Conservation (phyloP, 2,113 vertebrate genomes). For the Psophia crepitans region DNA sequence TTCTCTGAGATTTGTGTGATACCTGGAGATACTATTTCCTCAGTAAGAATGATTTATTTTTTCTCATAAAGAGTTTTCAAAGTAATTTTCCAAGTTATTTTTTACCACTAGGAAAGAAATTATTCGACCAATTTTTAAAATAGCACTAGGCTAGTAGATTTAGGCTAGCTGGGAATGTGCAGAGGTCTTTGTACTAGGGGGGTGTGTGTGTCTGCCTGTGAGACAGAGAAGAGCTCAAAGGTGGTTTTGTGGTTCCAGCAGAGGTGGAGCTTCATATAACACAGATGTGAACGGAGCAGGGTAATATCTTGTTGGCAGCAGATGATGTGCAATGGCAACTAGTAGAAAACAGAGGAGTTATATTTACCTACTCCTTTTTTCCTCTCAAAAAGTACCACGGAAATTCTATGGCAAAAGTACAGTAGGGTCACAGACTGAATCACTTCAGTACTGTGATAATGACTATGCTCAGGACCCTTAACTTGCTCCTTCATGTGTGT, state of each 20-base stretch:
- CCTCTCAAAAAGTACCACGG: background rate
- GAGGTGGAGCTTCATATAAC: background rate
- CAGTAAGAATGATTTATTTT: background rate
- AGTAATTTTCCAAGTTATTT: background rate
- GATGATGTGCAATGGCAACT: background rate
- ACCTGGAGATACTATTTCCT: background rate
- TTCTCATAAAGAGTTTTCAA: background rate
- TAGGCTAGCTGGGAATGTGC: background rate
- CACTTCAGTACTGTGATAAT: background rate
- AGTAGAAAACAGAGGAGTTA: background rate
- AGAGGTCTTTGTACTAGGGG: background rate
- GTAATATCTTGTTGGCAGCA: background rate
- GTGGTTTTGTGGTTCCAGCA: background rate
- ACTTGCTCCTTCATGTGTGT: background rate
- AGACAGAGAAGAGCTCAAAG: background rate
- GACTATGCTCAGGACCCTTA: background rate
- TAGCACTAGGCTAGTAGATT: background rate
- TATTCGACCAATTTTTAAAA: background rate
- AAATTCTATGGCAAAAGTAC: background rate
- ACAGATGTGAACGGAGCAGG: background rate
- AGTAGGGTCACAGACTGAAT: background rate
- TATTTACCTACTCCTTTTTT: background rate
- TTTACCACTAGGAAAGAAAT: background rate
- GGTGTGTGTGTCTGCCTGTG: background rate
- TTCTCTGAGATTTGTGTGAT: background rate